Base-by-base conservation (phyloP, 2,113 vertebrate species). In the Girardinichthys multiradiatus region DNA sequence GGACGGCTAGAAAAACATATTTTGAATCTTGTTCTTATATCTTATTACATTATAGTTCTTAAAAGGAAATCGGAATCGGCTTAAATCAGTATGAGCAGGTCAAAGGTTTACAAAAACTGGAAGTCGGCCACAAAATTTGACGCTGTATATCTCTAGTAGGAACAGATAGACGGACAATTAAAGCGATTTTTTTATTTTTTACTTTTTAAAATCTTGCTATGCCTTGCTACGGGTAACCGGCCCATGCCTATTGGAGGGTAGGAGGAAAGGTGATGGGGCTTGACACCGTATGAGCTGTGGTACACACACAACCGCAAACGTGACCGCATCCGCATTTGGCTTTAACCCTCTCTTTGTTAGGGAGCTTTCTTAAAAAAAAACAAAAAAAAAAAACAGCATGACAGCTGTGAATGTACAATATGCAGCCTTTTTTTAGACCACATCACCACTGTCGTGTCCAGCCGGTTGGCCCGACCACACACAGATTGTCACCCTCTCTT, bases 371-470 rank as follows among this genome's bases (percentile, higher is more conserved):
- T 82, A 92, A 77, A 65, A 29, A 4, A n/a, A n/a, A n/a, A n/a
- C n/a, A n/a, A 64, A 64, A 64, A 1, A 64, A 64, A 64, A 1
- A 70, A 92, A 86, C 33, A 86, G 89, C 85, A 74, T 91, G 92
- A 92, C 92, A 92, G 91, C 92, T 92, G 93, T 93, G 94, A 94
- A 94, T 94, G 94, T 94, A 94, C 71, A 30, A 93, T 86, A 92
- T 90, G 83, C 91, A 92, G 91, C 91, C 92, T 93, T 93, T 89
- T 70, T 70, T 86, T 80, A 63, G 71, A 81, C 72, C 84, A 74
- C 28, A 70, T 77, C 79, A 76, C 73, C 80, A 86, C 72, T 83
- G 88, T 75, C 30, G 72, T 85, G 89, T 89, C 86, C 91, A 89
- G 87, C 73, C 63, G 74, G 83, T 74, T 69, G 29, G 79, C 75